These are phyloP conservation scores for Hypotaenidia okinawae DNA, from an alignment of 2,797 vertebrate genomes.

Conservation along the genomic window DNA sequence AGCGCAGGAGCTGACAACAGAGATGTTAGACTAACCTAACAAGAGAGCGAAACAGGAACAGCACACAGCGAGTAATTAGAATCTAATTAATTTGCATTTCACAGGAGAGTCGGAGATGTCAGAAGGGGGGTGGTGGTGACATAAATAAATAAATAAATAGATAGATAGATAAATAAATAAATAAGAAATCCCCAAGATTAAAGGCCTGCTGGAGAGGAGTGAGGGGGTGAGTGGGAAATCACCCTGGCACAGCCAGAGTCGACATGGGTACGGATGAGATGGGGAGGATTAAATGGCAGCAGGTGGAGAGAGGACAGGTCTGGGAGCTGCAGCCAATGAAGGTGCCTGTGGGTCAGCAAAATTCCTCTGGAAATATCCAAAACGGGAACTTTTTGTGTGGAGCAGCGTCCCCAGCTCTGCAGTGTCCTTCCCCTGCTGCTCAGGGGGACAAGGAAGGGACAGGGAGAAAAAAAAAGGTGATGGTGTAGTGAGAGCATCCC, in stretches of 20 bases:
- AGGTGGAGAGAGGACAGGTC: slow-evolving; percentile 60
- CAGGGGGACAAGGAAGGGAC: not conserved
- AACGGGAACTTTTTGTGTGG: not conserved
- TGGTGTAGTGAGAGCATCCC: not conserved
- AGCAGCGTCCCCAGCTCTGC: slow-evolving; percentile 35
- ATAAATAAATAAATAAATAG: no score
- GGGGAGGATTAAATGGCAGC: slow-evolving; percentile 54
- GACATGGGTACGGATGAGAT: slow-evolving; percentile 35
- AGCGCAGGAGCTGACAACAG: slow-evolving; percentile 43
- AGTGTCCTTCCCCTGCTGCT: slow-evolving; percentile 16
- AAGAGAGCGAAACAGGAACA: slow-evolving; percentile 76
- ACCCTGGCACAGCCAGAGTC: slow-evolving; percentile 23
- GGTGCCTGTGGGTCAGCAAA: slow-evolving; percentile 4
- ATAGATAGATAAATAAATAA: no score
- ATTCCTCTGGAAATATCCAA: not conserved
- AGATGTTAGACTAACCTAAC: slow-evolving; percentile 71
- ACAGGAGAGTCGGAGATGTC: slow-evolving; percentile 65
- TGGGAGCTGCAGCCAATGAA: not conserved
- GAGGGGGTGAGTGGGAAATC: slow-evolving; percentile 12
- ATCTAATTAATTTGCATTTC: slow-evolving; percentile 85
- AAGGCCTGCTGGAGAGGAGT: slow-evolving; percentile 69
- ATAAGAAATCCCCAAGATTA: slow-evolving; percentile 73
- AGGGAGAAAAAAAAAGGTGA: not conserved
- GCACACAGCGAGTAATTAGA: slow-evolving; percentile 84
- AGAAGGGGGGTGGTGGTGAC: not conserved